These are phyloP conservation scores for Liasis olivaceus DNA, from an alignment of 2,797 vertebrate genomes.

Conservation along the genomic window DNA sequence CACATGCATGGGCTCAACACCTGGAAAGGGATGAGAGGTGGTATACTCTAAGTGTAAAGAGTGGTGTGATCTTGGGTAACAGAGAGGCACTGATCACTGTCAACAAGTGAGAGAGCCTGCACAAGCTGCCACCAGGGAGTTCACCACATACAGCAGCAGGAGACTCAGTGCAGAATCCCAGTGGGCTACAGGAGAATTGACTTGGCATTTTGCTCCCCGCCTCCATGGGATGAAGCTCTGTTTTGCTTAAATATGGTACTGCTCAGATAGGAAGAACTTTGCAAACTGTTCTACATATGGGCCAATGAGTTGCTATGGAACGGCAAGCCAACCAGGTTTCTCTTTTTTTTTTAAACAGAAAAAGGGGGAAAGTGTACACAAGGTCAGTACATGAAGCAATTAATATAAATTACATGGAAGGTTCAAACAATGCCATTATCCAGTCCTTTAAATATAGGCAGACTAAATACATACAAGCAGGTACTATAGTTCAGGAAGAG, in stretches of 20 bases:
- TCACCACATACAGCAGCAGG: not conserved
- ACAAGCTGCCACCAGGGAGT: not conserved
- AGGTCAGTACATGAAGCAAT: constrained; percentile 46
- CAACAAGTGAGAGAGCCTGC: not conserved
- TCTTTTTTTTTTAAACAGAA: not conserved
- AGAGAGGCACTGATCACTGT: not conserved
- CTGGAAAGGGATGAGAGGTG: not conserved
- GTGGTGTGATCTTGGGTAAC: not conserved
- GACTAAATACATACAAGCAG: constrained; percentile 23
- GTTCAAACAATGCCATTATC: constrained; percentile 43
- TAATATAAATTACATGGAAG: constrained; percentile 46
- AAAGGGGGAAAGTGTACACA: not conserved
- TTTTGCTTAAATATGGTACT: not conserved
- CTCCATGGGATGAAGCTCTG: not conserved
- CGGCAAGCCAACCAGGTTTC: constrained; percentile 24
- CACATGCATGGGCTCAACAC: not conserved
- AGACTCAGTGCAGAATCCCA: not conserved
- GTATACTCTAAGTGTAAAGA: not conserved
- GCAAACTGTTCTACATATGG: not conserved
- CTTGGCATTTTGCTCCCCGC: not conserved
- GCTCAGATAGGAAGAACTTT: not conserved
- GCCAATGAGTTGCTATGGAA: constrained; percentile 23
- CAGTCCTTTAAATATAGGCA: constrained; percentile 27
- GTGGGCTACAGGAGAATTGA: not conserved
- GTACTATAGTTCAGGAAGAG: constrained; percentile 49